Evolutionary conservation across 1,140 invertebrate species (phyloP), one percentile per base, ranked within the genome.

Genomic region (Neodiprion lecontei): DNA sequence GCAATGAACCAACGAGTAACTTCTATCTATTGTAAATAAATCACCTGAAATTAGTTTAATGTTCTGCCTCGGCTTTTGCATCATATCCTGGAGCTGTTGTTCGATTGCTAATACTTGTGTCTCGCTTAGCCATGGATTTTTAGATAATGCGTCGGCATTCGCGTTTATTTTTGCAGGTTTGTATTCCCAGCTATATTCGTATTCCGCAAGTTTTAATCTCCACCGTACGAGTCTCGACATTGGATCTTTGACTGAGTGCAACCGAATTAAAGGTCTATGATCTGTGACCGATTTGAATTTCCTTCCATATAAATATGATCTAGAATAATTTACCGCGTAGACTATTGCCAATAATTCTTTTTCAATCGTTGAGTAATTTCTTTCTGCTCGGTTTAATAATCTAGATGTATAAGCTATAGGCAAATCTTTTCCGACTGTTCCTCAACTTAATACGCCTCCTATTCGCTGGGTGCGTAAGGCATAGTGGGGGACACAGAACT

Each of bases 301-400:
- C n/a, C 48, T 28, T 2, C 71, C 70, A 21, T 71, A 72, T 17
- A 77, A n/a, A 65, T 77, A 77, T 11, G 75, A 69, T 53, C 72
- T 69, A 49, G 70, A 75, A 23, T 49, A 12, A 28, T 77, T 77
- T 17, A 71, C 21, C 7, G 7, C 69, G 40, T 70, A 17, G 17
- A 17, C 17, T 17, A 17, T 17, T 17, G 17, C 17, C 17, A 17
- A 17, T 17, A 17, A 17, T 73, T 75, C 73, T 5, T 75, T 74
- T 74, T 90, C 88, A 40, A 79, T 84, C 23, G 85, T 85, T 8
- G 77, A 79, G 72, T 88, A 90, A 17, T 80, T 79, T 28, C 69
- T 50, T 76, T 88, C 81, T 1, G 75, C 48, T 66, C 48, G 7
- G 12, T 68, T 79, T 9, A 85, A 70, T 40, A 67, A 79, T 72